A percentile compares a stretch with the other conserved stretches of the same genome.
Conservation (phyloP, 92 coral and sea anemone genomes). For the Parazoanthus atlanticus region DNA sequence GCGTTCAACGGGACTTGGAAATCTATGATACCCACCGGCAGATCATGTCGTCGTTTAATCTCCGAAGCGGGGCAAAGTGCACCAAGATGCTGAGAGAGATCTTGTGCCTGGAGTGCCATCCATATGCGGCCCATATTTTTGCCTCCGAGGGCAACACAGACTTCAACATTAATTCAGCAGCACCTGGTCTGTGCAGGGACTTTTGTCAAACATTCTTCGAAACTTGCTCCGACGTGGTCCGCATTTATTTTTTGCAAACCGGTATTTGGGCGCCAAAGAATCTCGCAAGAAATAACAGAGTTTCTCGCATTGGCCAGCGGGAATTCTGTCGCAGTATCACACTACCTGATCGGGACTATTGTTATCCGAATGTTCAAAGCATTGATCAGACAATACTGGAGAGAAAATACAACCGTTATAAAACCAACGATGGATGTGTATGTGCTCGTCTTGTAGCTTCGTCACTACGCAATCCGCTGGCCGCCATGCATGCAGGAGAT, state of each 20-base stretch:
- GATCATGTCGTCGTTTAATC: constrained; percentile 47
- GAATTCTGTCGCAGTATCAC: constrained; percentile 57
- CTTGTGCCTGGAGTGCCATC: constrained; percentile 77
- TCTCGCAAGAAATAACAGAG: background rate
- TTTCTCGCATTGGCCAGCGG: background rate
- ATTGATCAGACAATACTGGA: constrained; percentile 20
- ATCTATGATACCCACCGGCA: constrained; percentile 50
- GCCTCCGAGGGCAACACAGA: constrained; percentile 77
- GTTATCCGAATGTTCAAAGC: constrained; percentile 74
- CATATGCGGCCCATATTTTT: constrained; percentile 87
- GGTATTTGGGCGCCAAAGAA: constrained; percentile 49
- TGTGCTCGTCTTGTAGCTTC: constrained; percentile 74
- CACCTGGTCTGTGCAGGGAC: constrained; percentile 70
- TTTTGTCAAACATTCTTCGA: constrained; percentile 53
- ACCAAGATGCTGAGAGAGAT: constrained; percentile 45
- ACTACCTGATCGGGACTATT: constrained; percentile 67
- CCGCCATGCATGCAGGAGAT: constrained; percentile 81
- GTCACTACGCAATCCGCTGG: constrained; percentile 75
- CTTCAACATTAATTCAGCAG: constrained; percentile 64
- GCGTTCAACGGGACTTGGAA: constrained; percentile 53
- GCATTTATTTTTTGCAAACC: constrained; percentile 27
- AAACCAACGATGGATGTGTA: constrained; percentile 64
- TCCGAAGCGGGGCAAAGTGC: constrained; percentile 52
- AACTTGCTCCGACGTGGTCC: constrained; percentile 61
- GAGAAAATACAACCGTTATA: constrained; percentile 53